These are phyloP conservation scores for Pantala flavescens DNA, from an alignment of 1,140 invertebrate species.

Conservation along the genomic window DNA sequence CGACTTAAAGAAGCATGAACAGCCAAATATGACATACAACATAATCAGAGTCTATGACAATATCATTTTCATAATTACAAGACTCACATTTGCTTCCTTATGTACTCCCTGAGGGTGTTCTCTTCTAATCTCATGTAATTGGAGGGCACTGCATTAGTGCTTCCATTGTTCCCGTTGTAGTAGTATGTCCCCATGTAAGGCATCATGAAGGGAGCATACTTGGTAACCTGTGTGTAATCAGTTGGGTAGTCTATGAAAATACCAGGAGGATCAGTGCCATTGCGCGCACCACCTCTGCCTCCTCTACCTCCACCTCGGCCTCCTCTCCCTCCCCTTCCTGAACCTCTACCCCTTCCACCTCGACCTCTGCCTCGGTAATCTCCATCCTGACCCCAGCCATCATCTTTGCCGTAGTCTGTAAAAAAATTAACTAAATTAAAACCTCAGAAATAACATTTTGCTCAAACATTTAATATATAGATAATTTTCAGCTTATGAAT, in stretches of 20 bases:
- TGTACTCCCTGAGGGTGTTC: constrained; percentile 57
- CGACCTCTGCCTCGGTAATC: constrained; percentile 29
- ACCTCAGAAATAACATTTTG: too few relatives aligned
- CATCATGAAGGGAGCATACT: constrained; percentile 41
- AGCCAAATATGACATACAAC: too few relatives aligned
- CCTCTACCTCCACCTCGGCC: constrained; percentile 24
- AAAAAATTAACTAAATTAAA: too few relatives aligned
- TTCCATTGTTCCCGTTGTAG: constrained; percentile 33
- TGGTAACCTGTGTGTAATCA: constrained; percentile 39
- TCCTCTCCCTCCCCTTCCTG: constrained; percentile 28
- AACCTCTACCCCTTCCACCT: constrained; percentile 30
- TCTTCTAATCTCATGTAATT: constrained; percentile 43
- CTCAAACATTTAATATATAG: too few relatives aligned
- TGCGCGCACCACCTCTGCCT: constrained; percentile 24
- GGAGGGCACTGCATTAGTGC: constrained; percentile 19
- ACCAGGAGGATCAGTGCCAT: constrained; percentile 20
- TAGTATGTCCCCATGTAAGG: constrained; percentile 52
- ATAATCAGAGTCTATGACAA: too few relatives aligned
- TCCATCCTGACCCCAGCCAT: constrained; percentile 24
- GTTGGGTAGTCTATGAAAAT: constrained; percentile 39
- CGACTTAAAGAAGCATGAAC: too few relatives aligned
- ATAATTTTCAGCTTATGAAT: too few relatives aligned
- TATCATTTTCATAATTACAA: not conserved
- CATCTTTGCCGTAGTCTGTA: constrained; percentile 26
- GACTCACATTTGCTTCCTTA: constrained; percentile 75